Evolutionary conservation across 2,888 invertebrate species (phyloP).

Genomic region (Drosophila anomalata): DNA sequence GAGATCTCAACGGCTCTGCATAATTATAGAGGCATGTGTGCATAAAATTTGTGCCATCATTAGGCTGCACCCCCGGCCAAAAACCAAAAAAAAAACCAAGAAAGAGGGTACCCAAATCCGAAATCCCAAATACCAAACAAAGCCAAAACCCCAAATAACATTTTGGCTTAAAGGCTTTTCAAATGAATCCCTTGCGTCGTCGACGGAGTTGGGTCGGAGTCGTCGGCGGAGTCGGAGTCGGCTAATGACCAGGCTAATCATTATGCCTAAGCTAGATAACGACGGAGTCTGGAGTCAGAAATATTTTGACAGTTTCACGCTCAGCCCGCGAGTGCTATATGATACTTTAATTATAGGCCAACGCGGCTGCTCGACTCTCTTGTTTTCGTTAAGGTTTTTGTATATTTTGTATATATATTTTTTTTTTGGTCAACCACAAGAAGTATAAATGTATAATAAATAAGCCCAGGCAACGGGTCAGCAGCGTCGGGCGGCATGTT

Average conservation of each 20-base stretch:
- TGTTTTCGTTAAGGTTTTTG: slow-evolving; percentile 12
- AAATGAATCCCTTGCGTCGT: slow-evolving; percentile 64
- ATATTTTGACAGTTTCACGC: slow-evolving; percentile 79
- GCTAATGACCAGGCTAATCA: slow-evolving; percentile 78
- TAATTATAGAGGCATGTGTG: slow-evolving; percentile 59
- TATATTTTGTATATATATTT: neutral
- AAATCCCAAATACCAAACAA: slow-evolving; percentile 11
- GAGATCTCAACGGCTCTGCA: slow-evolving; percentile 39
- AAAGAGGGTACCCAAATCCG: slow-evolving; percentile 6
- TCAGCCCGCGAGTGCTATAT: slow-evolving; percentile 76
- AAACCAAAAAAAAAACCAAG: slow-evolving; percentile 46
- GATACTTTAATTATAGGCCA: slow-evolving; percentile 78
- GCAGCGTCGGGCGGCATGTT: slow-evolving; percentile 49
- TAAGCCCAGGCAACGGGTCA: slow-evolving; percentile 56
- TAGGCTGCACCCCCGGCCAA: slow-evolving; percentile 76
- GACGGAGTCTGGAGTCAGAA: slow-evolving; percentile 58
- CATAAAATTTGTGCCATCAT: slow-evolving; percentile 77
- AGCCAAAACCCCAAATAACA: slow-evolving; percentile 53
- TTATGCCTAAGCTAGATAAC: slow-evolving; percentile 73
- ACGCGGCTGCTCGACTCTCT: slow-evolving; percentile 24
- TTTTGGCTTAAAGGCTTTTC: slow-evolving; percentile 77
- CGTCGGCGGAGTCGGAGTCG: slow-evolving; percentile 41
- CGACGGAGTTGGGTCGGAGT: slow-evolving; percentile 39
- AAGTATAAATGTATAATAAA: slow-evolving; percentile 64
- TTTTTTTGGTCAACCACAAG: slow-evolving; percentile 27